phyloP scores from a whole-genome alignment of 2,888 invertebrate species.

The Dysmachus trigonus region DNA sequence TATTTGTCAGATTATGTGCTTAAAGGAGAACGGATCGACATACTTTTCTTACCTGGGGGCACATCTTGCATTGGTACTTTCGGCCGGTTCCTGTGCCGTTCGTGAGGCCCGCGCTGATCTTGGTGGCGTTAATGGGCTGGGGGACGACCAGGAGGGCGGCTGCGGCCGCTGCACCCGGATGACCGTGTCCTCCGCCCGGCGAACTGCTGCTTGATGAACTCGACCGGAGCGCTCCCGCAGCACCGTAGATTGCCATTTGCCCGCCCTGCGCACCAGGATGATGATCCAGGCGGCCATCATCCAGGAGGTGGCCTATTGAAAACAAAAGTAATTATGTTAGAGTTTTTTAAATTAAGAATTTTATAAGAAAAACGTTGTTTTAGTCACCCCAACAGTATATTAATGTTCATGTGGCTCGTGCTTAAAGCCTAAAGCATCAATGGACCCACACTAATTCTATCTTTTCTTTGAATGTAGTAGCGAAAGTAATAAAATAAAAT shows the following conservation, averaged over 20 bases:
- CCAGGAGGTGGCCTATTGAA: conserved; percentile 62
- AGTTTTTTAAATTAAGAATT: neutral
- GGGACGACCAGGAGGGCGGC: conserved; percentile 85
- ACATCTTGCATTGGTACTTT: conserved; percentile 97
- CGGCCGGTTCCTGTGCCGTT: conserved; percentile 66
- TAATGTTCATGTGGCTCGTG: too few species aligned
- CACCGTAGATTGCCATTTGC: conserved; percentile 53
- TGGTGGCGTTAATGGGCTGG: conserved; percentile 81
- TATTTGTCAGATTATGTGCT: neutral
- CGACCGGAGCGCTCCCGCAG: conserved; percentile 53
- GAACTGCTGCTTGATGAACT: conserved; percentile 56
- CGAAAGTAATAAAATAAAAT: too few species aligned
- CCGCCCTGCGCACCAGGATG: conserved; percentile 61
- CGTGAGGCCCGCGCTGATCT: conserved; percentile 66
- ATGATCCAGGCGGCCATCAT: conserved; percentile 64
- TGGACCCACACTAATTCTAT: too few species aligned
- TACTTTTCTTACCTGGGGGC: conserved; percentile 84
- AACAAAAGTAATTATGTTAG: neutral
- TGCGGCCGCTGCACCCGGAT: conserved; percentile 67
- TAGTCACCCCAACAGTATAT: neutral
- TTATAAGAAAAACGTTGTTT: neutral
- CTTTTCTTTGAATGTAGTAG: too few species aligned
- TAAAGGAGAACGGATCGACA: conserved; percentile 29
- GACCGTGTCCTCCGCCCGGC: conserved; percentile 63
- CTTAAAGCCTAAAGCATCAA: too few species aligned